Base-by-base conservation (phyloP, 2,888 invertebrate species). In the Epinotia brunnichana region DNA sequence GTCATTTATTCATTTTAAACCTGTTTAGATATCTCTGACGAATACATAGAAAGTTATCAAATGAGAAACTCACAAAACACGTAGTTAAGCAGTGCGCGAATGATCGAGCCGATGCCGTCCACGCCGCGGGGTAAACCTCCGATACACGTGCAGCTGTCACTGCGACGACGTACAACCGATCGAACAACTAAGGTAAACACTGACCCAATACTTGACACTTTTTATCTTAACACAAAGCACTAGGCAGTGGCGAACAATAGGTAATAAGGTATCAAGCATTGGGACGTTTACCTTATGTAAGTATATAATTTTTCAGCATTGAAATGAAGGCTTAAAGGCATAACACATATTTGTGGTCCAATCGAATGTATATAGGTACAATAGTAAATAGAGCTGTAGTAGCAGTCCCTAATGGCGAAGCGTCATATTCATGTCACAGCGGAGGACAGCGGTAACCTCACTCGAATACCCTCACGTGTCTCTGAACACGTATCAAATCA, bases 381-480 rank as follows among this genome's bases (percentile, higher is more conserved):
- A 59, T 35, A 39, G 17, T 59, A 59, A 59, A 59, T 35, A 59
- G 59, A 59, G 35, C 35, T 29, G 3, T 17, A 17, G 17, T 59
- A 59, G 59, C 59, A 29, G 35, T 17, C 35, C 2, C 59, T 2
- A 59, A 11, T 17, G 17, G 35, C 35, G 35, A 59, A 17, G 35
- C 10, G 35, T n/a, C 59, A 4, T 39, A 15, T 5, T 48, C 48
- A n/a, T 48, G 48, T n/a, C 13, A 13, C n/a, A n/a, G 15, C 48
- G 4, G 44, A 44, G n/a, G n/a, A n/a, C 48, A 35, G 35, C 35
- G 9, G 35, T 35, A 35, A 35, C 35, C 35, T 35, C 35, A 35
- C 35, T 29, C 9, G 9, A 9, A 9, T 9, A 35, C 35, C 35
- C 9, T 9, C 9, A 35, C 35, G 35, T 35, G 35, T 7, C 35